Evolutionary conservation across 2,113 vertebrate genomes (phyloP).

Genomic region (Bubo scandiacus): DNA sequence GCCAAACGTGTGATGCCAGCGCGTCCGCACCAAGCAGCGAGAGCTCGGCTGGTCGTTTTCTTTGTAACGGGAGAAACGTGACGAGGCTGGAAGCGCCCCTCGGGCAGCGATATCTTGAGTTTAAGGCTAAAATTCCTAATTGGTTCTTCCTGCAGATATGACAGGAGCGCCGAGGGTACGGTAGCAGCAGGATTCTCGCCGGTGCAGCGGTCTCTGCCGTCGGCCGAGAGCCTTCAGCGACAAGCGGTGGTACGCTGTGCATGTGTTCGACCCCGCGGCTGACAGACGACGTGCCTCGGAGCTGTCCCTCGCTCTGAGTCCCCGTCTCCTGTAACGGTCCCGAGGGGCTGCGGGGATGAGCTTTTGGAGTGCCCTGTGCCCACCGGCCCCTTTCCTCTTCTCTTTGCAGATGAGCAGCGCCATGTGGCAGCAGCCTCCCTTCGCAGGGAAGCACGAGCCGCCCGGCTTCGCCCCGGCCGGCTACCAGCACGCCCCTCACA

Average conservation of each 20-base stretch:
- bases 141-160: constrained; percentile 60
- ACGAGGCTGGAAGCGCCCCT: fast-evolving
- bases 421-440: constrained; percentile 71
- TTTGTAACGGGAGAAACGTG: fast-evolving
- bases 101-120: background rate
- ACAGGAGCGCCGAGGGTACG: constrained; percentile 67
- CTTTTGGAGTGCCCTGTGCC: fast-evolving
- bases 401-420: constrained; percentile 78
- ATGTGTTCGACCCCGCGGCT: too few species aligned
- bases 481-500: constrained; percentile 23
- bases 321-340: too few species aligned
- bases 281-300: fast-evolving
- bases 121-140: background rate
- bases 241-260: constrained; percentile 80
- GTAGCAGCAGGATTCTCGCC: constrained; percentile 57
- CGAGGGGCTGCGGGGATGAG: too few species aligned
- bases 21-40: fast-evolving
- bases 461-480: background rate
- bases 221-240: constrained; percentile 84
- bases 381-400: fast-evolving
- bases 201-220: constrained; percentile 72
- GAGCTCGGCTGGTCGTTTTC: fast-evolving
- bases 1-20: fast-evolving
- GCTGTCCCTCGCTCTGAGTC: fast-evolving
- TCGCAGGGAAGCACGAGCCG: constrained; percentile 65